Evolutionary conservation across 2,797 vertebrate species (phyloP).

Genomic region (Holocentrus rufus): DNA sequence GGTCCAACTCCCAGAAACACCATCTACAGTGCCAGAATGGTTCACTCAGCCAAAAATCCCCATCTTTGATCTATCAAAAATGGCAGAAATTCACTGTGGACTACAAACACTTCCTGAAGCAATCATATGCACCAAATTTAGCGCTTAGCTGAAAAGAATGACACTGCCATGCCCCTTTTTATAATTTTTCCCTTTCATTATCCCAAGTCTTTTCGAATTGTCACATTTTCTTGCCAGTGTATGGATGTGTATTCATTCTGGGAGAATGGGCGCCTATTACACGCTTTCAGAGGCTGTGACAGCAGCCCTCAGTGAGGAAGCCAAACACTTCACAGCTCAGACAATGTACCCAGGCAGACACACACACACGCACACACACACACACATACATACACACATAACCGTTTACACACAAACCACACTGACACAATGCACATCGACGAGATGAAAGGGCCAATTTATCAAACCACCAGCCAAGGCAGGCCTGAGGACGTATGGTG

Average conservation of each 20-base stretch:
- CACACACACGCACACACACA: conserved; percentile 29
- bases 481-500: conserved; percentile 72
- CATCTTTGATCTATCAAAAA: conserved; percentile 48
- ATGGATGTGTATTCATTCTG: conserved; percentile 75
- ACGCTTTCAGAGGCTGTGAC: conserved; percentile 81
- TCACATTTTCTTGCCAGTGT: conserved; percentile 63
- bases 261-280: conserved; percentile 79
- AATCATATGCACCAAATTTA: conserved; percentile 61
- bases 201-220: conserved; percentile 60
- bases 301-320: conserved; percentile 78
- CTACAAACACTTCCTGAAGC: conserved; percentile 47
- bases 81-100: conserved; percentile 50
- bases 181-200: conserved; percentile 65
- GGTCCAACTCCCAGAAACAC: conserved; percentile 46
- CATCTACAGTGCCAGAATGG: conserved; percentile 37
- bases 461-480: conserved; percentile 77
- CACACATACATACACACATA: conserved; percentile 25
- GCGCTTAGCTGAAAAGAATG: conserved; percentile 63
- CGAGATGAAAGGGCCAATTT: conserved; percentile 80
- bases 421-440: conserved; percentile 79
- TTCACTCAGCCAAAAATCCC: conserved; percentile 47
- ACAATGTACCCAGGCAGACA: conserved; percentile 67
- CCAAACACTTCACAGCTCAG: conserved; percentile 78
- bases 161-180: conserved; percentile 59
- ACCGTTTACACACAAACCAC: conserved; percentile 56